These are phyloP conservation scores for Globicephala melas DNA, from an alignment of 2,113 vertebrate genomes.

Conservation along the genomic window DNA sequence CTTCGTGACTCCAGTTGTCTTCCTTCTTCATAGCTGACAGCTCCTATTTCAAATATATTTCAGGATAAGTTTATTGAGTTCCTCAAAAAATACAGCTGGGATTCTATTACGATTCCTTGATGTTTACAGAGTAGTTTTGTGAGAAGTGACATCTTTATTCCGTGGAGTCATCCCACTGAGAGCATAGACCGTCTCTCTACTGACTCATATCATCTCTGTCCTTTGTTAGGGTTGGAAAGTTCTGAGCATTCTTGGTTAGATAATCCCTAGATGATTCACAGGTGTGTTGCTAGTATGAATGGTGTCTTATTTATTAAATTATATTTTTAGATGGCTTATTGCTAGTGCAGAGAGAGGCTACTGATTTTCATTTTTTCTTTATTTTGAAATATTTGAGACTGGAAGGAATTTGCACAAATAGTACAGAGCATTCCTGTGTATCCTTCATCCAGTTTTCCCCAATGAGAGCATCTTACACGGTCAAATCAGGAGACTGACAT, in stretches of 20 bases:
- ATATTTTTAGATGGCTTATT: not conserved
- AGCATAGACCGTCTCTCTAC: too few species aligned
- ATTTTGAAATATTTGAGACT: not conserved
- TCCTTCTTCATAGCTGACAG: not conserved
- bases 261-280: not conserved
- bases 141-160: too few species aligned
- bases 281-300: not conserved
- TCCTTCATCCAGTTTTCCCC: not conserved
- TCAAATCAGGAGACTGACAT: not conserved
- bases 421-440: not conserved
- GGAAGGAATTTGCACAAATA: not conserved
- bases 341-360: not conserved
- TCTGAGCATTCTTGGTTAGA: not conserved
- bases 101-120: not conserved
- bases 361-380: not conserved
- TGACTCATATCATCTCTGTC: not conserved
- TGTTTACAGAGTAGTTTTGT: too few species aligned
- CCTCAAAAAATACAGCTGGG: not conserved
- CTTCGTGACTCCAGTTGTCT: not conserved
- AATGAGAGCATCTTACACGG: accelerated
- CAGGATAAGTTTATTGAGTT: not conserved
- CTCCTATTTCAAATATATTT: not conserved
- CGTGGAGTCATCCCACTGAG: not conserved
- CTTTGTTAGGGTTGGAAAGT: not conserved
- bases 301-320: not conserved